Base-by-base conservation (phyloP, 2,888 invertebrate genomes). In the Phragmatobia fuliginosa region DNA sequence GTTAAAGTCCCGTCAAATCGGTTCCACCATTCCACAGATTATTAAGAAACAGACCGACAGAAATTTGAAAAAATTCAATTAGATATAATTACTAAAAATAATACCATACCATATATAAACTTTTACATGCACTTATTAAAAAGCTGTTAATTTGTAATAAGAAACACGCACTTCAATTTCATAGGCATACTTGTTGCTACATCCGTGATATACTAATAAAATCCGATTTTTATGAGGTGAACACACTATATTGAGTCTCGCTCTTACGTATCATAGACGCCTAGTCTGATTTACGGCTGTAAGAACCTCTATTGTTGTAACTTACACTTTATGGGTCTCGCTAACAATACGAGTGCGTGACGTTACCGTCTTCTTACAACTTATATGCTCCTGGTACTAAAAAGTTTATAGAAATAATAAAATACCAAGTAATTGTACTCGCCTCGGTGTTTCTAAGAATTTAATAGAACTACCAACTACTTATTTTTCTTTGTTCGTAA, bases 151-250 rank as follows among this genome's bases (percentile, higher is more conserved):
- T n/a, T n/a, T n/a, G n/a, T n/a, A n/a, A n/a, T n/a, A n/a, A n/a
- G n/a, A n/a, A n/a, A n/a, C n/a, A n/a, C n/a, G n/a, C n/a, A n/a
- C n/a, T n/a, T n/a, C n/a, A n/a, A n/a, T 38, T 38, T 38, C 14
- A 38, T 14, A 3, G 38, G 14, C 14, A 38, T 38, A 14, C 14
- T 14, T 38, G 38, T 41, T 71, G 68, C 63, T 69, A 73, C 11
- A 52, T 25, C 66, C n/a, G 5, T 31, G 41, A 85, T 79, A 85
- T 86, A 85, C 81, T 83, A 87, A 88, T 90, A 89, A 89, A 89
- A 89, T 89, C 88, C 86, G 85, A 88, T 89, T 89, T 88, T 88
- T 86, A 85, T 87, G 87, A 85, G 85, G 85, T 87, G 45, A 49
- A 88, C 87, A 85, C 85, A 87, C 83, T 79, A 79, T 86, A 85